Conservation (phyloP, 1,140 invertebrate species). For the Drosophila willistoni region DNA sequence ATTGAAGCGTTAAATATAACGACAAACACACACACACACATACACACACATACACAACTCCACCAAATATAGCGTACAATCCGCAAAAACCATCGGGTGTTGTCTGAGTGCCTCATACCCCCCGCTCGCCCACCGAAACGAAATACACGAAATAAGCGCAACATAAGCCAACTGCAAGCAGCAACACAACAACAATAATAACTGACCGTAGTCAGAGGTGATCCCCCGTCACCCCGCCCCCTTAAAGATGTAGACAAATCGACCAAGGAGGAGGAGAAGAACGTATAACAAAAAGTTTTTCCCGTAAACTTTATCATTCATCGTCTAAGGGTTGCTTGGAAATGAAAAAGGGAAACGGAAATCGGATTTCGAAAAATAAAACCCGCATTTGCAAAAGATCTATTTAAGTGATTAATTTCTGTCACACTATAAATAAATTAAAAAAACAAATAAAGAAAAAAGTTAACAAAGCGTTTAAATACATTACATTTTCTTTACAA, state of each 20-base stretch:
- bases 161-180: neutral
- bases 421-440: neutral
- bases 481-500: no score
- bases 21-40: constrained; percentile 28
- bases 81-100: constrained; percentile 40
- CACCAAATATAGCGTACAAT: constrained; percentile 24
- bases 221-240: neutral
- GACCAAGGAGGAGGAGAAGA: constrained; percentile 15
- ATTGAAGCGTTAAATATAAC: constrained; percentile 50
- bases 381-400: neutral
- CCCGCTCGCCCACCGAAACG: constrained; percentile 11
- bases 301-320: constrained; percentile 31
- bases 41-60: constrained; percentile 48
- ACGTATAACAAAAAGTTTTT: constrained; percentile 23
- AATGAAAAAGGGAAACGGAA: constrained; percentile 1
- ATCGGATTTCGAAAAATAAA: constrained; percentile 5
- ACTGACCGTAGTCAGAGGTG: constrained; percentile 16
- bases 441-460: neutral
- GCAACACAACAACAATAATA: constrained; percentile 9
- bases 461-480: neutral
- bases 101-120: constrained; percentile 45
- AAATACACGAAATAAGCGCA: neutral
- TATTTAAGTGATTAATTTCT: constrained; percentile 16
- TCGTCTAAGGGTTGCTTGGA: constrained; percentile 5
- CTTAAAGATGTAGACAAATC: constrained; percentile 20